Percentiles rank a stretch among this genome's conserved stretches.
Conservation (phyloP, 2,888 invertebrate species). For the Muscina levida region DNA sequence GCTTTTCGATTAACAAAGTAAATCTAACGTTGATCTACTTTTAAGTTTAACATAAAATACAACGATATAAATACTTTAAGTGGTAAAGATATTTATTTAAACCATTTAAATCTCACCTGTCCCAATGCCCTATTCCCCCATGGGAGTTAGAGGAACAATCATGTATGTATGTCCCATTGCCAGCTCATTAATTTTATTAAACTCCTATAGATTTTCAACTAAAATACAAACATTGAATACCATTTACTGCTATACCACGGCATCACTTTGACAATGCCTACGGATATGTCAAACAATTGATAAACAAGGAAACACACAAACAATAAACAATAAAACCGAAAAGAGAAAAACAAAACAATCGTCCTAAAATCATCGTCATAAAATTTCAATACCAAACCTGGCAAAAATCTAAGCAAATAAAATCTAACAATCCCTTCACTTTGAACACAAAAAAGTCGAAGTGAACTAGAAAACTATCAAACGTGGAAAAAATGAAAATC, state of each 20-base stretch:
- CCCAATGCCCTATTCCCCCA: no score
- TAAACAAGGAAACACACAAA: neutral
- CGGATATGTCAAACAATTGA: slow-evolving; percentile 11
- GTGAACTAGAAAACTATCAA: neutral
- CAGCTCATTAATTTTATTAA: no score
- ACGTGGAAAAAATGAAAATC: slow-evolving; percentile 42
- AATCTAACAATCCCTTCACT: slow-evolving; percentile 14
- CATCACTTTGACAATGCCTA: neutral
- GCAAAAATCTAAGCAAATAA: slow-evolving; percentile 27
- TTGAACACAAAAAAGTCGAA: neutral
- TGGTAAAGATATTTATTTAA: no score
- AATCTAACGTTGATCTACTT: no score
- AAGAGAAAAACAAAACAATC: slow-evolving; percentile 7
- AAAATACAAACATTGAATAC: no score
- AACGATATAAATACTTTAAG: no score
- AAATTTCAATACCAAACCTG: slow-evolving; percentile 40
- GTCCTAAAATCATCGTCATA: neutral
- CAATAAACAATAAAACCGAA: slow-evolving; percentile 8
- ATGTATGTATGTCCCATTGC: no score
- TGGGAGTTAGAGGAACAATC: no score
- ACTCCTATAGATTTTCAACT: no score
- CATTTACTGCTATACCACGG: neutral
- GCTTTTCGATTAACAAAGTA: no score
- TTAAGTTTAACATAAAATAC: no score
- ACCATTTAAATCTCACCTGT: no score